Base-by-base conservation (phyloP, 2,113 vertebrate species). In the Nansenia antarctica region DNA sequence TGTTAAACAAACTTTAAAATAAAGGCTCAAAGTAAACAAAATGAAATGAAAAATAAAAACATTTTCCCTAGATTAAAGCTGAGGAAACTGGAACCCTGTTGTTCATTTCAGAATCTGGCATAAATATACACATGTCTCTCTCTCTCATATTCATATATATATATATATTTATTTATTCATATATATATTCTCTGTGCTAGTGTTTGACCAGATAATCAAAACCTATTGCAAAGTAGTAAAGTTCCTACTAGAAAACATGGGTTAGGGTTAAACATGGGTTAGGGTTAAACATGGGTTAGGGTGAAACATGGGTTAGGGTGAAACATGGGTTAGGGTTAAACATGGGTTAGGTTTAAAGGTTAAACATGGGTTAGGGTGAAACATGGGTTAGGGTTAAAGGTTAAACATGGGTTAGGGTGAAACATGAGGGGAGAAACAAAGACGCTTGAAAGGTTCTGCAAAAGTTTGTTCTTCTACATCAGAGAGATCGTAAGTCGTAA, bases 1-100 rank as follows among this genome's bases (percentile, higher is more conserved):
- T 95, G 94, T 97, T 93, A 95, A 97, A 95, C 93, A 97, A 96
- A 94, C 94, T 95, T 96, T 96, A 97, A 93, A 95, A 93, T 92
- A 94, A 95, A 97, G 95, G 94, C 95, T 98, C 95, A 94, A 94
- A 95, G 94, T 95, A 93, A 95, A 94, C 90, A 93, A 92, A 89
- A 86, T 83, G 90, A 92, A 92, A 90, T 89, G 81, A 87, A 92
- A 84, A 92, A 91, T 82, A 94, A 93, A 94, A 95, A 86, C 93
- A 94, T 95, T 85, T 81, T 85, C 82, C 89, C 87, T 90, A 89
- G 91, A 94, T 91, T 98, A 98, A 98, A 98, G 95, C 96, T 98
- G 95, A 95, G 94, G 92, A 95, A 94, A 90, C 86, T 94, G 87
- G 92, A 95, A 93, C 98, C 96, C 97, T 96, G 98, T 96, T 93